phyloP scores from a whole-genome alignment of 2,888 invertebrate species.

The Metacarcinus magister region DNA sequence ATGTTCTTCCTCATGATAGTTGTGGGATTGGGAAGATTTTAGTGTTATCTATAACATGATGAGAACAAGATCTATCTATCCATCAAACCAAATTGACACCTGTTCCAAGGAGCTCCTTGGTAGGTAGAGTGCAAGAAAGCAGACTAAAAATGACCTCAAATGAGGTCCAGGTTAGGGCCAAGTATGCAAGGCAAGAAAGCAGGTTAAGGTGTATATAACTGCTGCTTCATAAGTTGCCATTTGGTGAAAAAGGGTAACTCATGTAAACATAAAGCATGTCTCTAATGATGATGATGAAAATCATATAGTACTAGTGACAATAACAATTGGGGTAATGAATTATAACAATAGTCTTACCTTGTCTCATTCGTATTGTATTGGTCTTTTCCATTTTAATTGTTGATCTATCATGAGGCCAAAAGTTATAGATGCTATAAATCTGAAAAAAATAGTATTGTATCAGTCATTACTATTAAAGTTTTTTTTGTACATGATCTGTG shows the following conservation, averaged over 20 bases:
- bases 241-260: too few relatives aligned
- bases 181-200: too few relatives aligned
- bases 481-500: not conserved
- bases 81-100: too few relatives aligned
- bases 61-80: too few relatives aligned
- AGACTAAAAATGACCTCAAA: too few relatives aligned
- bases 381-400: slow-evolving; percentile 70
- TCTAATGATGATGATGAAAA: not conserved
- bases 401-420: slow-evolving; percentile 76
- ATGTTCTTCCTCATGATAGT: too few relatives aligned
- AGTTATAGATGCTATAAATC: slow-evolving; percentile 76
- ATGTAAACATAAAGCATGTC: not conserved
- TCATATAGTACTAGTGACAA: not conserved
- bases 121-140: too few relatives aligned
- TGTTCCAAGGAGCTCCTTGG: too few relatives aligned
- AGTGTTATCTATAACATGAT: too few relatives aligned
- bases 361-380: slow-evolving; percentile 72
- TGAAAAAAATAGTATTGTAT: slow-evolving; percentile 44
- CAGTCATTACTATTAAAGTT: not conserved
- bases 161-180: too few relatives aligned
- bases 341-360: slow-evolving; percentile 54
- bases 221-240: not conserved
- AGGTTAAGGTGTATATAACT: not conserved
- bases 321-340: not conserved
- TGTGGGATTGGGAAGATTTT: too few relatives aligned